Percentiles rank a stretch among this genome's conserved stretches.
These are phyloP conservation scores for Hemicentrotus pulcherrimus DNA, from an alignment of 35 echinoderm and acorn worm species.

Conservation along the genomic window DNA sequence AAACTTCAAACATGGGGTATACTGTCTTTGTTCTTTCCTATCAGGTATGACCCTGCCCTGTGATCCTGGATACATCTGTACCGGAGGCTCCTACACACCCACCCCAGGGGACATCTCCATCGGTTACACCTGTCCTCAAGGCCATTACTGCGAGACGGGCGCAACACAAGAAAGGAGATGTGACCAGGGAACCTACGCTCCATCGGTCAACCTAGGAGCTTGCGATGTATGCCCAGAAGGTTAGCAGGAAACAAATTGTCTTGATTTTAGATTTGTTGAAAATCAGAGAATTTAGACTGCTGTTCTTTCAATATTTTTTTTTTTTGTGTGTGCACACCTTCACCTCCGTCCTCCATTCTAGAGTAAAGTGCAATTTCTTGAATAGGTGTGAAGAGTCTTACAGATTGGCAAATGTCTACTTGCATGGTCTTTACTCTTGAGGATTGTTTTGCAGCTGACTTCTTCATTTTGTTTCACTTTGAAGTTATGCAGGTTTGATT, in stretches of 20 bases:
- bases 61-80: conserved; percentile 89
- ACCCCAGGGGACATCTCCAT: conserved; percentile 67
- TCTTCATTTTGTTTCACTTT: no score
- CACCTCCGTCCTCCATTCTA: no score
- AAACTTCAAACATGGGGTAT: neutral
- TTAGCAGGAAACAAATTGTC: conserved; percentile 37
- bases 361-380: no score
- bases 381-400: no score
- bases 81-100: conserved; percentile 79
- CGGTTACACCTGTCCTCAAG: conserved; percentile 92
- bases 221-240: conserved; percentile 82
- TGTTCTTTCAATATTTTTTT: no score
- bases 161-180: conserved; percentile 69
- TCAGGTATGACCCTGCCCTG: conserved; percentile 81
- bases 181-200: conserved; percentile 91
- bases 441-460: no score
- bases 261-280: no score
- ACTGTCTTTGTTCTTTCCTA: neutral
- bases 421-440: no score
- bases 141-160: conserved; percentile 81
- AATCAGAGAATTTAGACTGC: no score
- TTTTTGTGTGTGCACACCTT: no score
- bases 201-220: conserved; percentile 62
- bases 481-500: no score
- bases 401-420: no score